Conservation (phyloP, 2,113 vertebrate genomes). For the Mesembrinibis cayennensis region DNA sequence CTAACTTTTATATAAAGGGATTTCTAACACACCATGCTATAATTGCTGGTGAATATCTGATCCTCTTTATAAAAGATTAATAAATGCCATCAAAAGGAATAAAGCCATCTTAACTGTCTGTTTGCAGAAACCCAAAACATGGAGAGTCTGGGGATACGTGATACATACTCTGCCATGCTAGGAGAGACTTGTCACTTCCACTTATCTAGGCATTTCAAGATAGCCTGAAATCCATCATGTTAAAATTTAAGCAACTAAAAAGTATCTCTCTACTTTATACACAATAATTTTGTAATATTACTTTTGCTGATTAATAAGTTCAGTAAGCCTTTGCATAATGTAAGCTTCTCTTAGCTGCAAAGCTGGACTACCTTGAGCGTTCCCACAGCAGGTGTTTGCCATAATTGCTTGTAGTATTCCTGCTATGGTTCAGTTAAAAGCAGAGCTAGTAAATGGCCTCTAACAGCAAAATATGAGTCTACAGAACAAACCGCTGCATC, state of each 20-base stretch:
- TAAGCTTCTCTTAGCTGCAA: not conserved
- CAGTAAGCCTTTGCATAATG: not conserved
- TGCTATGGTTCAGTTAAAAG: slow-evolving; percentile 42
- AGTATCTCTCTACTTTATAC: not conserved
- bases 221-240: not conserved
- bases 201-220: not conserved
- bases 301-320: not conserved
- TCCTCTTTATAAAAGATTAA: not conserved
- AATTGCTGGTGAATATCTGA: not conserved
- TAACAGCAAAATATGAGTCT: not conserved
- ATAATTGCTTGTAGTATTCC: slow-evolving; percentile 11
- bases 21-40: not conserved
- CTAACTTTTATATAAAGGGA: not conserved
- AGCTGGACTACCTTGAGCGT: not conserved
- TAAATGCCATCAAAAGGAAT: not conserved
- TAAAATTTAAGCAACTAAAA: not conserved
- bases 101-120: not conserved
- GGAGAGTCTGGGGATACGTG: not conserved
- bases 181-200: not conserved
- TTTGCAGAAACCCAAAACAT: not conserved
- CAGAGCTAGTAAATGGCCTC: not conserved
- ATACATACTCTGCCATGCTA: not conserved
- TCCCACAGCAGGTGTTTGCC: not conserved
- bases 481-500: not conserved
- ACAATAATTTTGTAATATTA: not conserved